Conservation (phyloP, 2,888 invertebrate genomes). For the Drosophila paucipuncta region DNA sequence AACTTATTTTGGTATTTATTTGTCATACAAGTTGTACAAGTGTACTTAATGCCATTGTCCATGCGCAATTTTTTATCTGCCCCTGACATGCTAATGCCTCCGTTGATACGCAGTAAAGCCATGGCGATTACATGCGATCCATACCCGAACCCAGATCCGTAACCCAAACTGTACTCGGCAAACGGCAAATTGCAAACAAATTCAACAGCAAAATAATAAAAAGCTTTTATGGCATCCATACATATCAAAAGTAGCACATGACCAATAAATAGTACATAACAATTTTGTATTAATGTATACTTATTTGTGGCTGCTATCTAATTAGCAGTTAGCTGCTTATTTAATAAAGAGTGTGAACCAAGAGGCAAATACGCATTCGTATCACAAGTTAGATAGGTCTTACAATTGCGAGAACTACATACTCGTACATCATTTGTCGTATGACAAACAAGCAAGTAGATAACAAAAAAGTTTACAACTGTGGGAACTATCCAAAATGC, state of each 20-base stretch:
- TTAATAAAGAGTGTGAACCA: constrained; percentile 61
- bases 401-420: constrained; percentile 32
- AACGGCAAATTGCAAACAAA: constrained; percentile 21
- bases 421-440: constrained; percentile 26
- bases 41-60: constrained; percentile 48
- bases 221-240: constrained; percentile 26
- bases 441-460: constrained; percentile 36
- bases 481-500: constrained; percentile 42
- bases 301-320: constrained; percentile 23
- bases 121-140: constrained; percentile 45
- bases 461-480: constrained; percentile 41
- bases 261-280: constrained; percentile 42
- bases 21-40: constrained; percentile 36
- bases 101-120: constrained; percentile 54
- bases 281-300: constrained; percentile 39
- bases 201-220: constrained; percentile 34
- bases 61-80: constrained; percentile 60
- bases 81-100: constrained; percentile 64
- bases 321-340: constrained; percentile 59
- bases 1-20: constrained; percentile 45
- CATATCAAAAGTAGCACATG: constrained; percentile 53
- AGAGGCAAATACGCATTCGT: constrained; percentile 42
- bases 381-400: constrained; percentile 13
- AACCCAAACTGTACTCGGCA: not conserved
- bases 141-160: not conserved